These are phyloP conservation scores for Aurelia coerulea DNA, from an alignment of 30 jellyfish, hydroid and myxozoan species.

Conservation along the genomic window DNA sequence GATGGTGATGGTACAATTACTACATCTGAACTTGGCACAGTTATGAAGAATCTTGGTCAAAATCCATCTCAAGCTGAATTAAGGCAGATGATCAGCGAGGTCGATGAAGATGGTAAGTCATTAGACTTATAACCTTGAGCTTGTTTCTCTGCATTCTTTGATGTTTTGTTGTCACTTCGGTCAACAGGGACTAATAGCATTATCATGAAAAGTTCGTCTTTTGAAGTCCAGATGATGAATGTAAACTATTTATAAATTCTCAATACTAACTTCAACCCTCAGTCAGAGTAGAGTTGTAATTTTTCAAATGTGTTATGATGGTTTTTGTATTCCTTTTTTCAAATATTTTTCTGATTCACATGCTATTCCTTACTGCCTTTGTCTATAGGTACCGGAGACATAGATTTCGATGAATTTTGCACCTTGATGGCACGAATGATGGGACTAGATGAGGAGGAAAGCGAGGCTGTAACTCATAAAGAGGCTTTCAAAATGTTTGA, in stretches of 20 bases:
- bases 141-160: no score
- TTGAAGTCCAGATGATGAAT: no score
- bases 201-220: no score
- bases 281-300: no score
- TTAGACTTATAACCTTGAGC: no score
- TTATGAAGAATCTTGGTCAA: slow-evolving; percentile 71
- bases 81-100: slow-evolving; percentile 60
- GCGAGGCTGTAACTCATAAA: slow-evolving; percentile 43
- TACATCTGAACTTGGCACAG: slow-evolving; percentile 62
- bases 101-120: slow-evolving; percentile 69
- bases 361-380: not conserved
- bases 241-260: no score
- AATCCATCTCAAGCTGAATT: slow-evolving; percentile 65
- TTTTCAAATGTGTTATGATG: no score
- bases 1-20: slow-evolving; percentile 82
- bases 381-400: slow-evolving; percentile 52
- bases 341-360: no score
- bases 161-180: no score
- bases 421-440: slow-evolving; percentile 70
- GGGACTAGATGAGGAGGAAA: slow-evolving; percentile 56
- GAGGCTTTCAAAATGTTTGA: slow-evolving; percentile 68
- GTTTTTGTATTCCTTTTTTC: no score
- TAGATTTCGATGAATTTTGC: slow-evolving; percentile 64
- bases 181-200: no score
- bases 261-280: no score